Conservation (phyloP, 53 echinoderm and acorn worm species). For the Henricia sp. region DNA sequence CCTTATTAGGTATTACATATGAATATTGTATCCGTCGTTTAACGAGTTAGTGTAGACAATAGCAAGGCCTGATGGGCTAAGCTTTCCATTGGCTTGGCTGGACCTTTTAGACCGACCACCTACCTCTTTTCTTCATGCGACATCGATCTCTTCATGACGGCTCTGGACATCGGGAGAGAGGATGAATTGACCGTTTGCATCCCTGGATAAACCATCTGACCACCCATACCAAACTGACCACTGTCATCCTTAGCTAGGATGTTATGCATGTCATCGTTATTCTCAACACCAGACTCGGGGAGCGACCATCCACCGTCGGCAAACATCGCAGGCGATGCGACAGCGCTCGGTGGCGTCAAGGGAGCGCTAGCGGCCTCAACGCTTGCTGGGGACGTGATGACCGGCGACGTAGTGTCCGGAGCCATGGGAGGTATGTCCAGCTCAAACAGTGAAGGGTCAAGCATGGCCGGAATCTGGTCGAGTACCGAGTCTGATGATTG, state of each 20-base stretch:
- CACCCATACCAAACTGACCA: background rate
- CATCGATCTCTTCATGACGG: conserved; percentile 53
- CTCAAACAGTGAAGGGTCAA: conserved; percentile 46
- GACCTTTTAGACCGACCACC: background rate
- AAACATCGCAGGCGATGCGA: too few relatives aligned
- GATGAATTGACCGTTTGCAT: background rate
- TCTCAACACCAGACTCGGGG: background rate
- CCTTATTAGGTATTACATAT: background rate
- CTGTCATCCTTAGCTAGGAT: background rate
- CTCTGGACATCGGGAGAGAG: background rate
- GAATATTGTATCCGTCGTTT: too few relatives aligned
- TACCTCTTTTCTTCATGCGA: conserved; percentile 70
- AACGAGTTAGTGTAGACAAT: too few relatives aligned
- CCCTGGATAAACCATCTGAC: background rate
- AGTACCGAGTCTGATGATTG: background rate
- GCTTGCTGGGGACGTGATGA: conserved; percentile 22
- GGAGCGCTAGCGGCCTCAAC: background rate
- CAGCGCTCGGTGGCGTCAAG: background rate
- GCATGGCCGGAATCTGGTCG: conserved; percentile 9
- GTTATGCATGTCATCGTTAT: background rate
- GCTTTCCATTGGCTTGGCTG: too few relatives aligned
- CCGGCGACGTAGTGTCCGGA: background rate
- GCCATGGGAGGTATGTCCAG: conserved; percentile 20
- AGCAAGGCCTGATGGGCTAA: too few relatives aligned
- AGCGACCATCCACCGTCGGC: background rate